Evolutionary conservation across 2,797 vertebrate genomes (phyloP), one percentile per base, ranked within the genome.

Genomic region (Corythornis leucogaster): DNA sequence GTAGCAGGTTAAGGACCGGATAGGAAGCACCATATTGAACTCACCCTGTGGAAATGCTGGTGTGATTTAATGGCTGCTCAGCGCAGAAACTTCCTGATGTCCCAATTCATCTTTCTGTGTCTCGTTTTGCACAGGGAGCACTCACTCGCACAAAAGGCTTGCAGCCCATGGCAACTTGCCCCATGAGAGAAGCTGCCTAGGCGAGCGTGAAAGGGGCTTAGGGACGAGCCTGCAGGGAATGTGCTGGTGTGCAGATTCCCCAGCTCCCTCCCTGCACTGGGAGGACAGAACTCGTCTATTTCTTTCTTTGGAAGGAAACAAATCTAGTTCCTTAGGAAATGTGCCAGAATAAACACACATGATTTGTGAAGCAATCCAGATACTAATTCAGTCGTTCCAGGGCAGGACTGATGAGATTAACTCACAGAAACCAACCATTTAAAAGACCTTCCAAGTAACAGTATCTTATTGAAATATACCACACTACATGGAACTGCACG

Each of bases 311-410:
- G 88, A 90, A 71, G 40, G 84, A 82, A 89, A 74, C 51, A 68
- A 82, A 80, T 20, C 26, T 57, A 80, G 61, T 61, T 94, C 91
- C 91, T 93, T 82, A 80, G 87, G 80, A 95, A 55, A 67, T 2
- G 4, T 54, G 85, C 80, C 87, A 93, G 85, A 85, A 74, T 68
- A 96, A 96, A 94, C 68, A 94, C 33, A 87, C 68, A 54, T 58
- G 68, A 93, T 91, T 90, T 82, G 84, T 54, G 74, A 76, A 91
- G 85, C 70, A 42, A 70, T 51, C 38, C 38, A 14, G 55, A 28
- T 57, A 55, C 54, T 68, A 64, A 87, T 54, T 68, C 7, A 89
- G 61, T 58, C 3, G 5, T 77, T 69, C 54, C 33, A 43, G 24
- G 21, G 48, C 8, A 5, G 45, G 50, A 51, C 21, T 62, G 64